Evolutionary conservation across 1,140 invertebrate species (phyloP), one percentile per base, ranked within the genome.

Genomic region (Oedothorax gibbosus): DNA sequence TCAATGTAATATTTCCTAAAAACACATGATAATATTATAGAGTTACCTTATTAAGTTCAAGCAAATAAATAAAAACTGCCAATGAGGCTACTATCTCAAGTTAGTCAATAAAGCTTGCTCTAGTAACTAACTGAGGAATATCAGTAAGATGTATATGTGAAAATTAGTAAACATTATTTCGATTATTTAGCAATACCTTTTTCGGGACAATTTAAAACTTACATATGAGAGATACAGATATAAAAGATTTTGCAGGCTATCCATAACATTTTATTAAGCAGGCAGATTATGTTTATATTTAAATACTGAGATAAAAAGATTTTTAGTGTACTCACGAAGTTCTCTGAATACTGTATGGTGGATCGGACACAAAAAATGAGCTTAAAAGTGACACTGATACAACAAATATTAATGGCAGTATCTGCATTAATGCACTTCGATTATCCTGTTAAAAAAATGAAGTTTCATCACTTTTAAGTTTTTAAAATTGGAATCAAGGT

Each of bases 1-100:
- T 84, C 81, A 84, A 75, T 66, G 15, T 53, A 75, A 76, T 84
- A 84, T 76, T 84, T 84, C 21, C 81, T 84, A 66, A 10, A 66
- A 77, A n/a, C 14, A 54, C 18, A 72, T 9, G 66, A 64, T 54
- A 8, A n/a, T 9, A 9, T 68, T 18, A 68, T n/a, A 68, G 65
- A 35, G 5, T 35, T 35, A 35, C 35, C 5, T 35, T 35, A 35
- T 35, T 35, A 35, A 35, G 35, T 35, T 35, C 35, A 35, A 35
- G 35, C 35, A 35, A 35, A 35, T 35, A 35, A 35, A 35, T n/a
- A 35, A 35, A 35, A 35, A 1, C 35, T 35, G 57, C 57, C 57
- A 62, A 15, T 62, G n/a, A n/a, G n/a, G n/a, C n/a, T n/a, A n/a
- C n/a, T 62, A 15, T 62, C 12, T 1, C 57, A 62, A 62, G 57